Base-by-base conservation (phyloP, 2,888 invertebrate genomes). In the Sesamia inferens region DNA sequence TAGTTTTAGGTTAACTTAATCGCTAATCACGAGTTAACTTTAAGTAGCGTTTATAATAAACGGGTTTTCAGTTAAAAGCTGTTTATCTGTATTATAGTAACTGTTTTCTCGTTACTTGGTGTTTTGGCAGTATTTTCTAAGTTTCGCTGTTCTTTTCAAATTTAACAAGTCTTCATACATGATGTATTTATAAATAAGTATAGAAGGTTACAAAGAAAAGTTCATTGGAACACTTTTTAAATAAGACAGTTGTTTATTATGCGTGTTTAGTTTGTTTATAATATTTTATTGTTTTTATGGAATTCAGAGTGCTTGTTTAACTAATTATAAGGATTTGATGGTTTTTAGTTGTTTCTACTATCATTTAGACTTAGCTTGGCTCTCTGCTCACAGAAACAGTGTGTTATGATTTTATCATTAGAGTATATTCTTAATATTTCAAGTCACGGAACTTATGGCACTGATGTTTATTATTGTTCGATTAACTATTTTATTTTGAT, bases 391-490 rank as follows among this genome's bases (percentile, higher is more conserved):
- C 13, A 6, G 8, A 47, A 19, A n/a, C 13, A 51, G 51, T 22
- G 47, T 47, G 22, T 55, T 31, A 7, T 57, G 5, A 2, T 51
- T 51, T 6, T n/a, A 51, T 69, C 39, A 47, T 55, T 59, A 54
- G 39, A 42, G 19, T 71, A 39, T 14, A 58, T 70, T 54, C 14
- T 22, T 76, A 65, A 68, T 81, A 59, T 65, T 57, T 59, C 14
- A 1, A 57, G 62, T 79, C 73, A 67, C 66, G 72, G 16, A 24
- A 51, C 51, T n/a, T 51, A 24, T 48, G 14, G 3, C 11, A 63
- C 11, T 5, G 19, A 57, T 31, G 13, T n/a, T 47, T 55, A 51
- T 59, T 39, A 54, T 22, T 58, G 55, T 31, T 58, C 44, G 24
- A 67, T 67, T 47, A n/a, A 14, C 14, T 5, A 48, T 58, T 48